These are phyloP conservation scores for Nemotelus nigrinus DNA, from an alignment of 2,888 invertebrate species.

Conservation along the genomic window DNA sequence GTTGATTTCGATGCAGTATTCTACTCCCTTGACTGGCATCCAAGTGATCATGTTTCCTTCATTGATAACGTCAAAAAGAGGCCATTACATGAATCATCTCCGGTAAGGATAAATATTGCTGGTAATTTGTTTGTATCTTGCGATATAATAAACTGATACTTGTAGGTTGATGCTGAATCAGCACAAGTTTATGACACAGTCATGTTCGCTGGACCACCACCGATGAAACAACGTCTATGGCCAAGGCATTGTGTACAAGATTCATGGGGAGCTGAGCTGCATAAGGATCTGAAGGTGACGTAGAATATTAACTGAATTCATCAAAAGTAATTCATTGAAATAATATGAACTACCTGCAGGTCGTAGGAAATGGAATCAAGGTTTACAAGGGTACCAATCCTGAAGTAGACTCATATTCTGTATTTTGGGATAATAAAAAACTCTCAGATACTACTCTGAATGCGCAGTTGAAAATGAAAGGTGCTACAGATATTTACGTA, in stretches of 20 bases:
- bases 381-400: conserved; percentile 93
- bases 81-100: conserved; percentile 77
- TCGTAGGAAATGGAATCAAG: conserved; percentile 79
- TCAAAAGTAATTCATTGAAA: background rate
- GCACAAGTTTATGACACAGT: conserved; percentile 90
- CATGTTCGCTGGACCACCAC: conserved; percentile 87
- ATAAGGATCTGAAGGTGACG: conserved; percentile 83
- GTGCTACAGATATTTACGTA: conserved; percentile 91
- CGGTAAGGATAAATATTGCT: conserved; percentile 66
- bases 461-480: conserved; percentile 79
- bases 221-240: conserved; percentile 91
- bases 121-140: conserved; percentile 15
- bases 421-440: conserved; percentile 98
- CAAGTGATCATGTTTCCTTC: conserved; percentile 94
- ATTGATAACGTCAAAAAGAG: conserved; percentile 88
- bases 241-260: conserved; percentile 96
- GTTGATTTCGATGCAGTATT: conserved; percentile 88
- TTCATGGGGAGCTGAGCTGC: conserved; percentile 93
- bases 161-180: conserved; percentile 75
- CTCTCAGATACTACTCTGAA: conserved; percentile 86
- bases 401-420: conserved; percentile 96
- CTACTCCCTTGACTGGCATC: conserved; percentile 98
- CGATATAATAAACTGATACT: conserved; percentile 3
- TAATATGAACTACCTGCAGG: conserved; percentile 63
- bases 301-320: background rate